phyloP scores from a whole-genome alignment of 2,888 invertebrate species.

The Drosophila crucigera region DNA sequence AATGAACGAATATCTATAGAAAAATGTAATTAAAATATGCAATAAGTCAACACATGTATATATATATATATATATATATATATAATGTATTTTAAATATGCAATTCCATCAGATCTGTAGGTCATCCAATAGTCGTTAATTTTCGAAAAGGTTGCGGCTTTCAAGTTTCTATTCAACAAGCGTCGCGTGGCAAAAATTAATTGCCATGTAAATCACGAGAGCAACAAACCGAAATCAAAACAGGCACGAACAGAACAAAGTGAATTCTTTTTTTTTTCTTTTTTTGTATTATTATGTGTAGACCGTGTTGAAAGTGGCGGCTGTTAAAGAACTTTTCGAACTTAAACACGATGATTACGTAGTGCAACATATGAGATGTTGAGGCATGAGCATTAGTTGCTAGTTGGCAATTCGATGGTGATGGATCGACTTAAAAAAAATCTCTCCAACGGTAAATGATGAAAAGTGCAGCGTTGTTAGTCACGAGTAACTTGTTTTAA shows the following conservation, averaged over 20 bases:
- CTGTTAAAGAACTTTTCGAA: constrained; percentile 20
- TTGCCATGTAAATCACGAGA: constrained; percentile 60
- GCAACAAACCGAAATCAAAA: constrained; percentile 34
- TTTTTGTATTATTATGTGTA: neutral
- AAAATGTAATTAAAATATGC: neutral
- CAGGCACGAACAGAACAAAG: constrained; percentile 59
- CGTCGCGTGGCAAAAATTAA: constrained; percentile 75
- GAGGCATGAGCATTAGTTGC: constrained; percentile 18
- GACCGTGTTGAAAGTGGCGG: constrained; percentile 55
- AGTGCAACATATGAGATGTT: constrained; percentile 12
- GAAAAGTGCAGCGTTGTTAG: constrained; percentile 57
- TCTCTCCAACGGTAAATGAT: constrained; percentile 59
- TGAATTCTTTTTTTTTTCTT: constrained; percentile 29
- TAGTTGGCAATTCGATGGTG: constrained; percentile 13
- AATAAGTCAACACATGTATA: neutral
- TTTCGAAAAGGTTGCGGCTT: neutral
- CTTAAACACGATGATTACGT: constrained; percentile 38
- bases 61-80: neutral
- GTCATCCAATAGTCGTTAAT: constrained; percentile 32
- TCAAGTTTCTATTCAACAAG: constrained; percentile 47
- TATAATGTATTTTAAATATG: neutral
- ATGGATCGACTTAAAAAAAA: constrained; percentile 6
- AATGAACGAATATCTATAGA: neutral
- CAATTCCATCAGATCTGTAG: neutral
- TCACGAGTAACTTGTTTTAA: constrained; percentile 55